Evolutionary conservation across 2,797 vertebrate species (phyloP).

Genomic region (Odontamblyopus lacepedii): DNA sequence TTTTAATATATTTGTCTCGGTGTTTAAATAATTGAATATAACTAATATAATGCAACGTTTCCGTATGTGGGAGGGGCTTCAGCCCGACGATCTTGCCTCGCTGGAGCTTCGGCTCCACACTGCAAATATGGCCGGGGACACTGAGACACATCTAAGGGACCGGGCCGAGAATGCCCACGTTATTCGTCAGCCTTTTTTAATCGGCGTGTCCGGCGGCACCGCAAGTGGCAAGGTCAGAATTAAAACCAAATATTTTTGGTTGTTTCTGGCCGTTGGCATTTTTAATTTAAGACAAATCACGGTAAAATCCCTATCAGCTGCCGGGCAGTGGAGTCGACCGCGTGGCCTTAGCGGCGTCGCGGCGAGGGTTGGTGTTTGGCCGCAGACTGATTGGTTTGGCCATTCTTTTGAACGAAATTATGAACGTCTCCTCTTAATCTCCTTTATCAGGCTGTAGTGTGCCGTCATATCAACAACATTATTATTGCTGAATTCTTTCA

Average conservation of each 20-base stretch:
- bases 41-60: no score
- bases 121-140: constrained; percentile 92
- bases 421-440: not conserved
- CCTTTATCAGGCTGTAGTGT: not conserved
- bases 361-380: constrained; percentile 49
- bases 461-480: not conserved
- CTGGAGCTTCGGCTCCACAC: constrained; percentile 7
- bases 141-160: constrained; percentile 82
- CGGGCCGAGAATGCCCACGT: constrained; percentile 69
- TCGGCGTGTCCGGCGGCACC: constrained; percentile 94
- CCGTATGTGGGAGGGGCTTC: constrained; percentile 56
- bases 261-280: constrained; percentile 19
- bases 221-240: constrained; percentile 93
- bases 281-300: not conserved
- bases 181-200: constrained; percentile 88
- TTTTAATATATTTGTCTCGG: not conserved
- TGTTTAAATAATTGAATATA: not conserved
- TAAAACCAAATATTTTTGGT: not conserved
- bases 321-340: constrained; percentile 53
- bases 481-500: constrained; percentile 56
- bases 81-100: constrained; percentile 19
- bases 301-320: not conserved
- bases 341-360: constrained; percentile 61
- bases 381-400: constrained; percentile 23
- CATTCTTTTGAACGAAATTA: not conserved